A percentile compares a stretch with the other conserved stretches of the same genome.
Conservation (phyloP, 2,888 invertebrate species). For the Perizoma flavofasciatum region DNA sequence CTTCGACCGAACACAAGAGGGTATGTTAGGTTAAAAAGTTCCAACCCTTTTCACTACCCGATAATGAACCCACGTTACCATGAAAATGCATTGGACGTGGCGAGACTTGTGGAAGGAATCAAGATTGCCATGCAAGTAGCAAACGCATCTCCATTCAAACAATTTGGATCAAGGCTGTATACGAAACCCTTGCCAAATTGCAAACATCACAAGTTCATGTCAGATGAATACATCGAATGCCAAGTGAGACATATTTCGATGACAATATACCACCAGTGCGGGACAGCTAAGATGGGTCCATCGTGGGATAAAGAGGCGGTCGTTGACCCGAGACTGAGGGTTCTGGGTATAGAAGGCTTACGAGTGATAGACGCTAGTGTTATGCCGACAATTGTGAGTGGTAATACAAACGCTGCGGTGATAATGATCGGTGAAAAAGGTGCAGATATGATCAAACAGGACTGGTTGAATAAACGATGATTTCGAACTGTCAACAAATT, state of each 20-base stretch:
- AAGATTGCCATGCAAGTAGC: slow-evolving; percentile 89
- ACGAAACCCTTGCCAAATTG: slow-evolving; percentile 91
- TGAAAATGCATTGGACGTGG: slow-evolving; percentile 90
- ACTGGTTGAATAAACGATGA: slow-evolving; percentile 86
- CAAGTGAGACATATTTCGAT: slow-evolving; percentile 93
- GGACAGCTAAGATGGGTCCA: slow-evolving; percentile 95
- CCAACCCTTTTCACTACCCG: slow-evolving; percentile 94
- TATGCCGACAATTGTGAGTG: slow-evolving; percentile 95
- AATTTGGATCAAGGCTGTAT: slow-evolving; percentile 91
- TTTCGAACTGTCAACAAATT: slow-evolving; percentile 30
- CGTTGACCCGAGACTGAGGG: slow-evolving; percentile 90
- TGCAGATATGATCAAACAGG: slow-evolving; percentile 92
- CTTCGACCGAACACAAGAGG: slow-evolving; percentile 91
- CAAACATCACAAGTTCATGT: slow-evolving; percentile 87
- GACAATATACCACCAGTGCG: slow-evolving; percentile 95
- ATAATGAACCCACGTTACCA: slow-evolving; percentile 97
- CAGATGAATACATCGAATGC: slow-evolving; percentile 94
- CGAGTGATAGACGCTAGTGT: slow-evolving; percentile 94
- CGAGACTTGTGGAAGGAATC: slow-evolving; percentile 92
- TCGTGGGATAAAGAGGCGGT: slow-evolving; percentile 90
- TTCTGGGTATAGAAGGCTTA: slow-evolving; percentile 90
- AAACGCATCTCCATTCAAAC: slow-evolving; percentile 90
- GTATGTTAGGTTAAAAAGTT: slow-evolving; percentile 88
- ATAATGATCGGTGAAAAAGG: slow-evolving; percentile 97
- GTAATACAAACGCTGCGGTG: slow-evolving; percentile 95